Evolutionary conservation across 2,888 invertebrate genomes (phyloP), one percentile per base, ranked within the genome.

Genomic region (Rhabditoides inermis): DNA sequence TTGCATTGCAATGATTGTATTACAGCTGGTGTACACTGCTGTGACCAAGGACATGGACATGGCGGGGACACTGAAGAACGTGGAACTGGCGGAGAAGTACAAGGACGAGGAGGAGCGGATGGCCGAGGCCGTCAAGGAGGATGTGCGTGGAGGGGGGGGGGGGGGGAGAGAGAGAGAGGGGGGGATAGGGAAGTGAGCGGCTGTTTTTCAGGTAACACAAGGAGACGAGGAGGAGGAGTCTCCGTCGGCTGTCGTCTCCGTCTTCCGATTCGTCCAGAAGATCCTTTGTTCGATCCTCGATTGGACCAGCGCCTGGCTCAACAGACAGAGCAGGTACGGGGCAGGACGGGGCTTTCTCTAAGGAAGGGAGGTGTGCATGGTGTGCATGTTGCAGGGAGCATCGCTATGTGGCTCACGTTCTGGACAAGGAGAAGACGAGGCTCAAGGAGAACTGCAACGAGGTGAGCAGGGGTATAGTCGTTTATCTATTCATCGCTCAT

Each of bases 351-450:
- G n/a, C n/a, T n/a, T n/a, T n/a, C n/a, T n/a, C n/a, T n/a, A n/a
- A n/a, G n/a, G n/a, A n/a, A n/a, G n/a, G n/a, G n/a, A n/a, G n/a
- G n/a, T n/a, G n/a, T n/a, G n/a, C n/a, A n/a, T n/a, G n/a, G n/a
- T n/a, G n/a, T n/a, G n/a, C n/a, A n/a, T n/a, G n/a, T n/a, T 95
- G 95, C 0, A 83, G 87, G 50, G 92, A 95, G 78, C 94, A 94
- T 79, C 84, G 95, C 74, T 91, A 90, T 77, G 90, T 98, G 0
- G 87, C 92, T 25, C 85, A 85, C 65, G 87, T 89, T 27, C 82
- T 98, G 50, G 84, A 86, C 0, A 83, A 85, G 56, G 95, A 98
- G 77, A 92, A 92, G 80, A 87, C 85, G 77, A 80, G 84, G 51
- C 79, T 92, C 2, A 92, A 76, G 56, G 62, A 69, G 18, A 61